These are phyloP conservation scores for Dynastes maya DNA, from an alignment of 2,888 invertebrate species.

Conservation along the genomic window DNA sequence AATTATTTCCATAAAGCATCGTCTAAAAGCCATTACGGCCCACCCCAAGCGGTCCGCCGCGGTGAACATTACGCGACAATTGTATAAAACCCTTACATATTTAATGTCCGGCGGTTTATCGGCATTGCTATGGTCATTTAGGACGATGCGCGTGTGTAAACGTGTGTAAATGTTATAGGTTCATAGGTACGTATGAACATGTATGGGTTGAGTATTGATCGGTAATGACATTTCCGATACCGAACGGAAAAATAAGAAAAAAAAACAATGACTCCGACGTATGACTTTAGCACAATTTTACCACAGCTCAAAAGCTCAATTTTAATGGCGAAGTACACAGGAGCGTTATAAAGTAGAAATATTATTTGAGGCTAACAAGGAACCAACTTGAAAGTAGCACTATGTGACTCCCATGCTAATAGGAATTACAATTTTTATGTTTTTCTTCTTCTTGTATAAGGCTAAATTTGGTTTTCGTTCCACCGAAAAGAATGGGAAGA, in stretches of 20 bases:
- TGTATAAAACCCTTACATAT: conserved; percentile 37
- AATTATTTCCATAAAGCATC: conserved; percentile 21
- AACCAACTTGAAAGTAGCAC: too few species aligned
- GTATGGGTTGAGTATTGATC: conserved; percentile 14
- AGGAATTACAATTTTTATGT: too few species aligned
- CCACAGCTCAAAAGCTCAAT: too few species aligned
- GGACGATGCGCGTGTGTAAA: neutral
- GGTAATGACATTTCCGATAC: conserved; percentile 24
- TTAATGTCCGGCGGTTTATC: conserved; percentile 13
- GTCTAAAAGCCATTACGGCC: conserved; percentile 33
- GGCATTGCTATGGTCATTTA: conserved; percentile 1
- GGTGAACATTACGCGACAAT: conserved; percentile 29
- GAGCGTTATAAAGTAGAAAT: too few species aligned
- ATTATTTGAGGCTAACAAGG: too few species aligned
- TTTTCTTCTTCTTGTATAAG: too few species aligned
- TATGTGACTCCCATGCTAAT: too few species aligned
- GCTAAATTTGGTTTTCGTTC: too few species aligned
- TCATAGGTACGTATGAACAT: neutral
- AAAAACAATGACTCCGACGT: neutral
- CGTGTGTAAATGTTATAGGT: too few species aligned
- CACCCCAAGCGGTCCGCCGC: neutral
- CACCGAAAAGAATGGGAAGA: too few species aligned
- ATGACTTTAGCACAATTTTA: too few species aligned
- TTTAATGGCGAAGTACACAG: too few species aligned
- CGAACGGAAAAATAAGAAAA: neutral